A percentile compares a stretch with the other conserved stretches of the same genome.
phyloP scores from a whole-genome alignment of 2,797 vertebrate species.

The Sebastiscus albofasciatus region DNA sequence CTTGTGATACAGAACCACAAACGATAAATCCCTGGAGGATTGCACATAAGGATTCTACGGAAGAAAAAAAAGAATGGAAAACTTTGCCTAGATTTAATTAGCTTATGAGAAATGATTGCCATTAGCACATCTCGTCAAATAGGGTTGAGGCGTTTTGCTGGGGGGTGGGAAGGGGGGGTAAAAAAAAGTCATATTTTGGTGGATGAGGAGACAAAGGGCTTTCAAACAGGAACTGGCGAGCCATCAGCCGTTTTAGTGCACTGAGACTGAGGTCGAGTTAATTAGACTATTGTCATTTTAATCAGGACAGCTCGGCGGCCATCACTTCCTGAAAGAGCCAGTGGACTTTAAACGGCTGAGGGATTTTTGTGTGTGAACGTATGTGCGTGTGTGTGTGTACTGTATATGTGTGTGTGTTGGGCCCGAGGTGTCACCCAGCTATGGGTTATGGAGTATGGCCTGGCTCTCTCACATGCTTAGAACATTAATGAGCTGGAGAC shows the following conservation, averaged over 20 bases:
- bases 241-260: conserved; percentile 75
- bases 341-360: conserved; percentile 70
- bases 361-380: conserved; percentile 49
- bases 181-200: conserved; percentile 70
- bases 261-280: conserved; percentile 85
- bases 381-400: conserved; percentile 3
- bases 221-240: conserved; percentile 76
- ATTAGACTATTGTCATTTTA: conserved; percentile 90
- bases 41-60: conserved; percentile 37
- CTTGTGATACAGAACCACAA: conserved; percentile 66
- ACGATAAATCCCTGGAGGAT: conserved; percentile 70
- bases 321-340: conserved; percentile 79
- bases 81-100: conserved; percentile 84
- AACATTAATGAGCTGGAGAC: conserved; percentile 84
- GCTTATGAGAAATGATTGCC: conserved; percentile 85
- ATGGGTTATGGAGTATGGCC: conserved; percentile 70
- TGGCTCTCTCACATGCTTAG: conserved; percentile 77
- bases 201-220: conserved; percentile 79
- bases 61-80: conserved; percentile 54
- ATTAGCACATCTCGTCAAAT: conserved; percentile 81
- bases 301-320: conserved; percentile 82
- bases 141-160: conserved; percentile 72
- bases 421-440: conserved; percentile 72
- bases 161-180: background rate
- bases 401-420: conserved; percentile 16